Evolutionary conservation across 2,888 invertebrate species (phyloP).

Genomic region (Chouioia cunea): DNA sequence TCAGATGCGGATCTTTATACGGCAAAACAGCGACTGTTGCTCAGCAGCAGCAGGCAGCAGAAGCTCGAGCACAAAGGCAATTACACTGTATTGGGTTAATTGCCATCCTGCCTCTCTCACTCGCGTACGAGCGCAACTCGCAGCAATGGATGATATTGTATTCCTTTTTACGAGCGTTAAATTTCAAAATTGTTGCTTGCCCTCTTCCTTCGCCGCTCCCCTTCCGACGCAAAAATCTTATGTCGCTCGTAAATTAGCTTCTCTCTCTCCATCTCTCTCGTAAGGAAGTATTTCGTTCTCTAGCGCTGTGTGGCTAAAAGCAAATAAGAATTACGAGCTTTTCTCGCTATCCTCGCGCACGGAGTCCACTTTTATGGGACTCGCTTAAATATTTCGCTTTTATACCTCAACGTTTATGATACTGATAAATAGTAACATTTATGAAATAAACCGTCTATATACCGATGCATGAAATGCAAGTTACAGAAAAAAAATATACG

Average conservation of each 20-base stretch:
- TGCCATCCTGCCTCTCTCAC: conserved; percentile 47
- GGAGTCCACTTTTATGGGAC: conserved; percentile 30
- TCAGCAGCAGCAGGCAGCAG: conserved; percentile 31
- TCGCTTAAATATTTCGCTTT: background rate
- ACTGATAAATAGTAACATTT: too few species aligned
- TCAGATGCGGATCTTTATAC: conserved; percentile 43
- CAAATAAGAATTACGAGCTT: conserved; percentile 46
- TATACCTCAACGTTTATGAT: too few species aligned
- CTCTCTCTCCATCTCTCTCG: background rate
- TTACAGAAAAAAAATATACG: too few species aligned
- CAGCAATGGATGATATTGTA: conserved; percentile 50
- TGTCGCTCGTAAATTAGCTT: conserved; percentile 40
- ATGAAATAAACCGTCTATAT: too few species aligned
- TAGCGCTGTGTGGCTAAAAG: conserved; percentile 36
- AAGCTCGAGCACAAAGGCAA: conserved; percentile 54
- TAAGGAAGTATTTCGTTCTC: too few species aligned
- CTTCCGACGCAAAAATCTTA: background rate
- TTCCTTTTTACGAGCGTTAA: conserved; percentile 54
- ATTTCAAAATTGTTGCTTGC: conserved; percentile 52
- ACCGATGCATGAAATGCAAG: too few species aligned
- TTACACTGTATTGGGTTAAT: conserved; percentile 57
- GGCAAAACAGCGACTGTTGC: conserved; percentile 46
- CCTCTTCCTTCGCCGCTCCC: background rate
- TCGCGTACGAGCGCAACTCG: conserved; percentile 14
- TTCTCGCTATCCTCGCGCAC: conserved; percentile 39